Percentiles rank a stretch among this genome's conserved stretches.
Conservation (phyloP, 1,140 invertebrate genomes). For the Rhyacophila brunnea region DNA sequence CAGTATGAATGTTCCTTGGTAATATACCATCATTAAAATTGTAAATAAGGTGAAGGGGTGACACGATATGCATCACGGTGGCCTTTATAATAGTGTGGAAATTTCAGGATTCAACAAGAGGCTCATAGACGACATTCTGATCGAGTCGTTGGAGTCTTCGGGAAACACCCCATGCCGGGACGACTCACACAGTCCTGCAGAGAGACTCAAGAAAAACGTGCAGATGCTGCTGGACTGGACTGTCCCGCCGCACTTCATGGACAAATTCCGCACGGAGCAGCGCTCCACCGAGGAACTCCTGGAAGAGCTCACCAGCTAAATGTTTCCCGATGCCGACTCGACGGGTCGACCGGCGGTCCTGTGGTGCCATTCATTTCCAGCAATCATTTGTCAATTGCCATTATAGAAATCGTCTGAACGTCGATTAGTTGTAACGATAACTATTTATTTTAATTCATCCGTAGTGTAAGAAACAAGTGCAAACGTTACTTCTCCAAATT, state of each 20-base stretch:
- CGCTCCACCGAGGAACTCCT: slow-evolving; percentile 75
- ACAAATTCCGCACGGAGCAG: slow-evolving; percentile 69
- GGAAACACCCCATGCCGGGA: slow-evolving; percentile 65
- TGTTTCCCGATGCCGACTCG: background rate
- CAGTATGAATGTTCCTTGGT: too few species aligned
- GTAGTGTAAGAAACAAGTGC: too few species aligned
- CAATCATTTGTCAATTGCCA: too few species aligned
- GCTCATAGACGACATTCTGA: slow-evolving; percentile 78
- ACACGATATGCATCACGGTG: too few species aligned
- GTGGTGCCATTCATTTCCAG: too few species aligned
- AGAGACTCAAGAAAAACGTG: slow-evolving; percentile 68
- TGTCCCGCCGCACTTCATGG: slow-evolving; percentile 74
- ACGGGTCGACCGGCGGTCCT: too few species aligned
- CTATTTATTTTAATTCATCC: too few species aligned
- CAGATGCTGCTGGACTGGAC: slow-evolving; percentile 78
- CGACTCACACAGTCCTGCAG: slow-evolving; percentile 54
- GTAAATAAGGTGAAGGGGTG: too few species aligned
- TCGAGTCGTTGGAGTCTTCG: slow-evolving; percentile 72
- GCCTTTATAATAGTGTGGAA: background rate
- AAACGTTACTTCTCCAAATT: too few species aligned
- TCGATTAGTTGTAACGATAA: too few species aligned
- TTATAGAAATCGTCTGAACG: too few species aligned
- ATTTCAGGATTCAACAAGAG: slow-evolving; percentile 65
- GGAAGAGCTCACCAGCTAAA: slow-evolving; percentile 63
- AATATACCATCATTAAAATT: too few species aligned